Evolutionary conservation across 2,888 invertebrate genomes (phyloP).

Genomic region (Cepaea hortensis): DNA sequence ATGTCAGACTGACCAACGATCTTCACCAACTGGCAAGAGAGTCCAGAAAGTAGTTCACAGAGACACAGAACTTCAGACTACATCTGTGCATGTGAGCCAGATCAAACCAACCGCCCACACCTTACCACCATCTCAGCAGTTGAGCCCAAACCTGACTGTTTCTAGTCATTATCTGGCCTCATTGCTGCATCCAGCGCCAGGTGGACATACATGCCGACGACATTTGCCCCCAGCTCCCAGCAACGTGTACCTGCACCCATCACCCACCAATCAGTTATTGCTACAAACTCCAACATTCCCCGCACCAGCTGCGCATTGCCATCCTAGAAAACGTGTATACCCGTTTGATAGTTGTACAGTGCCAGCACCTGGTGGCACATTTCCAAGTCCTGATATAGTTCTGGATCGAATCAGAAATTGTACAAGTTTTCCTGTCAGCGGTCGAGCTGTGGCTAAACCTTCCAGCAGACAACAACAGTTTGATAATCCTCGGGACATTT

Average conservation of each 20-base stretch:
- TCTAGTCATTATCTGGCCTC: slow-evolving; percentile 43
- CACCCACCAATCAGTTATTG: slow-evolving; percentile 36
- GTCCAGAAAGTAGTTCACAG: slow-evolving; percentile 25
- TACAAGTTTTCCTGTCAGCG: slow-evolving; percentile 44
- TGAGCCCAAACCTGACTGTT: slow-evolving; percentile 22
- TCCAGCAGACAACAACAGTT: slow-evolving; percentile 27
- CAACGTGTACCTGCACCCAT: slow-evolving; percentile 38
- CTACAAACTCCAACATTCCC: slow-evolving; percentile 23
- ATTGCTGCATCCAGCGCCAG: slow-evolving; percentile 40
- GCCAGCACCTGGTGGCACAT: slow-evolving; percentile 23
- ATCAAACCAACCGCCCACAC: slow-evolving; percentile 29
- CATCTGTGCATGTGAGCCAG: slow-evolving; percentile 41
- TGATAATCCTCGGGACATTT: slow-evolving; percentile 45
- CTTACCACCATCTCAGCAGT: slow-evolving; percentile 25
- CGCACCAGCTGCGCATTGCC: slow-evolving; percentile 25
- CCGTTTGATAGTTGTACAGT: slow-evolving; percentile 33
- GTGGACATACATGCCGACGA: slow-evolving; percentile 31
- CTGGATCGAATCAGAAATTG: slow-evolving; percentile 50
- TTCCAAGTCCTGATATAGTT: slow-evolving; percentile 53
- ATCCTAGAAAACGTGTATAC: slow-evolving; percentile 33
- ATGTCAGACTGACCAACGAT: slow-evolving; percentile 10
- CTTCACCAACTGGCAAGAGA: slow-evolving; percentile 11
- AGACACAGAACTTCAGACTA: slow-evolving; percentile 11
- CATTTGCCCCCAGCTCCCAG: slow-evolving; percentile 45
- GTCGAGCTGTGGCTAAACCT: background rate